Evolutionary conservation across 2,113 vertebrate genomes (phyloP), one percentile per base, ranked within the genome.

Genomic region (Oxyura jamaicensis): DNA sequence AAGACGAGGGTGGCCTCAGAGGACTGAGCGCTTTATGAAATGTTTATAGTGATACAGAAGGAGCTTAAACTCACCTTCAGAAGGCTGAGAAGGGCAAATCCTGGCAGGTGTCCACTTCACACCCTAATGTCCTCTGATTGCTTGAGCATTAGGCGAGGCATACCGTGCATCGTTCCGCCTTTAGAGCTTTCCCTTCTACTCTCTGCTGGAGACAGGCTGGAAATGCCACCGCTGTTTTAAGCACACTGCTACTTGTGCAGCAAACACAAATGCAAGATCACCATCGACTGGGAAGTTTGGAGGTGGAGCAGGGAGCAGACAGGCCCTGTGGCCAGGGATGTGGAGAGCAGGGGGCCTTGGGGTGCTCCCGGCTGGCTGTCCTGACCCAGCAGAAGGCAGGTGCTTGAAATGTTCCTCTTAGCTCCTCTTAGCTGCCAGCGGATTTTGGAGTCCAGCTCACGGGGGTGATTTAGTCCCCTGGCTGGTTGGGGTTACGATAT

Each of bases 181-280:
- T 41, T 28, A 10, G 2, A 11, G 44, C 69, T 42, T 36, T 58
- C 50, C 74, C 33, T 50, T 46, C 46, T 7, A 12, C 50, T 71
- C 42, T 8, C 46, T 10, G 20, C 48, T 8, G 44, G 19, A 6
- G 2, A 20, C 1, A 1, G 21, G 52, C 2, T 2, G 22, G 46
- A 17, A 33, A 3, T 6, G 39, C 44, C 22, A 28, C 52, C 33
- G 41, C 39, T 15, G 8, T 8, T 48, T 42, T 58, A 33, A n/a
- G 26, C 13, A 42, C 15, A 35, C 33, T 36, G 31, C 14, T 1
- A 19, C 33, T 22, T 4, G 25, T 23, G 42, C 46, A 39, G n/a
- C 46, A 46, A 56, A 23, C 8, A 17, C 36, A 29, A 52, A 23
- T 5, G 22, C 53, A 39, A 20, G 16, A 19, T 59, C 10, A 12